These are phyloP conservation scores for Artibeus jamaicensis DNA, from an alignment of 2,797 vertebrate genomes.

Conservation along the genomic window DNA sequence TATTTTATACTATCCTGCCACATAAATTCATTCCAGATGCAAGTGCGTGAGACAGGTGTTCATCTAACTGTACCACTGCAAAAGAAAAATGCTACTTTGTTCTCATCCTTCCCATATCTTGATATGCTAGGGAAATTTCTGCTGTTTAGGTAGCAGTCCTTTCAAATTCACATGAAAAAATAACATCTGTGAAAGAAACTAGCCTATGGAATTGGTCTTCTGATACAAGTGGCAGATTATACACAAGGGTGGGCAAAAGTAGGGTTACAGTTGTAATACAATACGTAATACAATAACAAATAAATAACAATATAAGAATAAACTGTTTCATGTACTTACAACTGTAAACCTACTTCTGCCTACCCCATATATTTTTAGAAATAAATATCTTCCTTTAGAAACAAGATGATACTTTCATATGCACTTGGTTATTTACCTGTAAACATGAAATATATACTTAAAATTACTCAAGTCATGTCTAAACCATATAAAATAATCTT, in stretches of 20 bases:
- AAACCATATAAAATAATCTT: neutral
- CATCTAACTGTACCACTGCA: neutral
- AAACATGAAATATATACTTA: neutral
- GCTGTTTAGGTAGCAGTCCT: neutral
- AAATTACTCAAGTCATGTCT: neutral
- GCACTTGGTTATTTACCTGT: neutral
- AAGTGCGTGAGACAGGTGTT: neutral
- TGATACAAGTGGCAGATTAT: neutral
- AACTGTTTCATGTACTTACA: neutral
- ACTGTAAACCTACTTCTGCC: neutral
- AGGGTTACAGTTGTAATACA: neutral
- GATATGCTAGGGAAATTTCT: neutral
- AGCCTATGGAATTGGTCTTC: neutral
- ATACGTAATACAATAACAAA: neutral
- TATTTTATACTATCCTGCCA: neutral
- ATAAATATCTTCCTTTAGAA: neutral
- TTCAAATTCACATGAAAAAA: neutral
- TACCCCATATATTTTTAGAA: neutral
- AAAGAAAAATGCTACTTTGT: neutral
- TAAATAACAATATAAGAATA: neutral
- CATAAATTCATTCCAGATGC: neutral
- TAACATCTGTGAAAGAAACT: neutral
- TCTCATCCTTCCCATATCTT: neutral
- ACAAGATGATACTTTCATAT: neutral
- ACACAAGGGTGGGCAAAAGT: neutral